phyloP scores from a whole-genome alignment of 2,888 invertebrate genomes.

The Cylindroiulus punctatus region DNA sequence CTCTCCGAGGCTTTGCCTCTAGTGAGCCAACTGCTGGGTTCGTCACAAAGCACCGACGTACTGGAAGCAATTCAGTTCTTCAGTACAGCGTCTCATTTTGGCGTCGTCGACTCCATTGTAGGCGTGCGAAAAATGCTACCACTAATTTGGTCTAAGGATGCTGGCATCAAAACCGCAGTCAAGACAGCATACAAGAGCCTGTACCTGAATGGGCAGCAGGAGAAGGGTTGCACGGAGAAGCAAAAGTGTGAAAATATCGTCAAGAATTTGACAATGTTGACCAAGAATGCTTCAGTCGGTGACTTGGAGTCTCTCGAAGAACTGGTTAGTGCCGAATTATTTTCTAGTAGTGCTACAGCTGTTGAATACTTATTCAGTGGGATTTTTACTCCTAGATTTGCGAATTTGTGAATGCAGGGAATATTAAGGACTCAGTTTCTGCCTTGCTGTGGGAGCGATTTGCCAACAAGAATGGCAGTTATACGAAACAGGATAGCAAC shows the following conservation, averaged over 20 bases:
- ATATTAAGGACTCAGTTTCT: constrained; percentile 66
- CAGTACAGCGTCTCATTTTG: constrained; percentile 81
- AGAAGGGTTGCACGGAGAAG: neutral
- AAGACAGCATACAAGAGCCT: constrained; percentile 80
- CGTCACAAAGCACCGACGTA: constrained; percentile 76
- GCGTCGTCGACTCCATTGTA: constrained; percentile 76
- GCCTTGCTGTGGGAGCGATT: constrained; percentile 87
- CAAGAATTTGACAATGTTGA: constrained; percentile 71
- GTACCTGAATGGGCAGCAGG: constrained; percentile 68
- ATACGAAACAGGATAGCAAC: constrained; percentile 77
- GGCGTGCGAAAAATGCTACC: constrained; percentile 82
- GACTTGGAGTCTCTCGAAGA: constrained; percentile 74
- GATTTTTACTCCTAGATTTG: constrained; percentile 65
- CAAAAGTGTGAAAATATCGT: constrained; percentile 64
- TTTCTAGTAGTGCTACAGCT: neutral
- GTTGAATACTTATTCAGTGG: neutral
- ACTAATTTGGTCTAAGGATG: constrained; percentile 83
- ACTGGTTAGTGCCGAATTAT: constrained; percentile 65
- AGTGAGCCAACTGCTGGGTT: constrained; percentile 76
- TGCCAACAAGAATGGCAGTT: constrained; percentile 75
- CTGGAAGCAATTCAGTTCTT: constrained; percentile 90
- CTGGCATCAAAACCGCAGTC: constrained; percentile 76
- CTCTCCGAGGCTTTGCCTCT: constrained; percentile 72
- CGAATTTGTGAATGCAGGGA: constrained; percentile 72
- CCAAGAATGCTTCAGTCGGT: constrained; percentile 70